A percentile compares a stretch with the other conserved stretches of the same genome.
phyloP scores from a whole-genome alignment of 2,113 vertebrate species.

The Pterocles orientalis region DNA sequence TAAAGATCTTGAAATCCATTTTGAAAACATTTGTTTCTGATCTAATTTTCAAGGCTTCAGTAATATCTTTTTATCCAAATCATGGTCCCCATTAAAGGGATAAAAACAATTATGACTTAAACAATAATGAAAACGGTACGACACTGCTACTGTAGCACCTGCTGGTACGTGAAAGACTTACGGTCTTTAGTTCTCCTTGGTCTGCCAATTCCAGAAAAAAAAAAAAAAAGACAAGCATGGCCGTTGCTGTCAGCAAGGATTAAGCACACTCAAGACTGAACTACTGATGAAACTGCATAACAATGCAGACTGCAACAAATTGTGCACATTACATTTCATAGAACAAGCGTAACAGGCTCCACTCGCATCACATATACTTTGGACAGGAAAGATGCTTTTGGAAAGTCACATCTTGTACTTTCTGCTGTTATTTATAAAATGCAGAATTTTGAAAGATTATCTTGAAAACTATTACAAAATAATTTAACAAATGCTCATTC shows the following conservation, averaged over 20 bases:
- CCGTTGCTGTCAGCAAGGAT: not conserved
- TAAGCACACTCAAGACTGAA: not conserved
- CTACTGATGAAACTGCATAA: not conserved
- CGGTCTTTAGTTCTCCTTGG: not conserved
- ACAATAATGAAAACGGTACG: not conserved
- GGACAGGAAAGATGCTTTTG: not conserved
- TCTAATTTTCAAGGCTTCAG: not conserved
- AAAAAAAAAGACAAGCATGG: too few species aligned
- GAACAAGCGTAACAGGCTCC: not conserved
- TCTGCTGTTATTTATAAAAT: not conserved
- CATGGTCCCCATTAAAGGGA: not conserved
- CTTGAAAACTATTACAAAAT: not conserved
- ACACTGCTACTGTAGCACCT: not conserved
- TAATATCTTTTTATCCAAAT: not conserved
- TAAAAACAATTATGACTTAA: not conserved
- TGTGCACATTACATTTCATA: not conserved
- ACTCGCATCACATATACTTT: not conserved
- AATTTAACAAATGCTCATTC: not conserved
- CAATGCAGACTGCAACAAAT: not conserved
- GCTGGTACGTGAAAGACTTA: not conserved
- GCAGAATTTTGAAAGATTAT: not conserved
- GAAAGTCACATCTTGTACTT: not conserved
- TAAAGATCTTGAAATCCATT: not conserved
- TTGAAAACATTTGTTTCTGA: not conserved
- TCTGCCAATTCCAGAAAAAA: not conserved